These are phyloP conservation scores for Tyria jacobaeae DNA, from an alignment of 2,888 invertebrate species.

Conservation along the genomic window DNA sequence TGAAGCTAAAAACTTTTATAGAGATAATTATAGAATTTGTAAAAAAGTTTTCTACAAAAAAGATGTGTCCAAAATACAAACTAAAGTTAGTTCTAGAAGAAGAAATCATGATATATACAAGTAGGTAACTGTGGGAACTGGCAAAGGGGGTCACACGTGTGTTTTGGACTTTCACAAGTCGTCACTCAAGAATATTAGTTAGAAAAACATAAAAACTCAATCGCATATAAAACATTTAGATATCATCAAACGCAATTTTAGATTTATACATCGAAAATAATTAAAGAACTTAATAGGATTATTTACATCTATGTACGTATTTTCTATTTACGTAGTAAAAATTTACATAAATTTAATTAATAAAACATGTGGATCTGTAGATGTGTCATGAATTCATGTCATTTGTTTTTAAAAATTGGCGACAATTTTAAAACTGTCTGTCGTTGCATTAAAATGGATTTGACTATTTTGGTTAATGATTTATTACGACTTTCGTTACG, in stretches of 20 bases:
- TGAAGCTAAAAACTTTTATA: background rate
- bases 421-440: no score
- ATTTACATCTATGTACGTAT: no score
- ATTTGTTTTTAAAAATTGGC: no score
- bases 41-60: background rate
- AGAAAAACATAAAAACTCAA: conserved; percentile 7
- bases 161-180: conserved; percentile 9
- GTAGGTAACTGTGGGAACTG: conserved; percentile 2
- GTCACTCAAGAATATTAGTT: background rate
- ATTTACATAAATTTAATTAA: no score
- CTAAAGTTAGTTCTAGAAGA: background rate
- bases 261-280: background rate
- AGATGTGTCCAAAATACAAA: no score
- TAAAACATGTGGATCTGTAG: no score
- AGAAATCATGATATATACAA: conserved; percentile 1
- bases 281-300: no score
- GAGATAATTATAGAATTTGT: background rate
- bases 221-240: background rate
- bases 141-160: conserved; percentile 12
- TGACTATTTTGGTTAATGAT: no score
- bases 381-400: no score
- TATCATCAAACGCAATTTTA: background rate
- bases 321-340: no score
- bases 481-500: no score
- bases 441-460: no score